phyloP scores from a whole-genome alignment of 2,888 invertebrate genomes.

The Gortyna flavago region DNA sequence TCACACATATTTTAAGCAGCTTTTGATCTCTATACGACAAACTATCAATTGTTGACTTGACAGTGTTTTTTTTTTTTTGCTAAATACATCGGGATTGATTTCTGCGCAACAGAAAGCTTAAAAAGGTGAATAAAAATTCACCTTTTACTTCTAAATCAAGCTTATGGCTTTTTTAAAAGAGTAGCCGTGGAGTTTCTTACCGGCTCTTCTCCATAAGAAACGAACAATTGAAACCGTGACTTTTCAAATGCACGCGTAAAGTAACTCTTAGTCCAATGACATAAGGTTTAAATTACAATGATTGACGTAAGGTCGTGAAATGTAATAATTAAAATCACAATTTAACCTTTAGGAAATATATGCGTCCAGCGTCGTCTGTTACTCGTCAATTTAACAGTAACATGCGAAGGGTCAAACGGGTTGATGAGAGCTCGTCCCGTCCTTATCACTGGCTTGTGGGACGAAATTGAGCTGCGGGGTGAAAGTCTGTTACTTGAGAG shows the following conservation, averaged over 20 bases:
- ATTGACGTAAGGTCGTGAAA: background rate
- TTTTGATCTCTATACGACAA: too few relatives aligned
- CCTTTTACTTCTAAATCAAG: too few relatives aligned
- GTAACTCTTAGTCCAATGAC: background rate
- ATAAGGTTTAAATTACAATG: background rate
- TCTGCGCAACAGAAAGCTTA: too few relatives aligned
- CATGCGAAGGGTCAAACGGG: slow-evolving; percentile 99
- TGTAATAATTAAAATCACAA: background rate
- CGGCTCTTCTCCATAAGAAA: too few relatives aligned
- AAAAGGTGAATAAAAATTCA: too few relatives aligned
- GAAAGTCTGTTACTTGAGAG: slow-evolving; percentile 79
- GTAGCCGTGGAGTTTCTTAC: too few relatives aligned
- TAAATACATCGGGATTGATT: too few relatives aligned
- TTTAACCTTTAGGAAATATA: slow-evolving; percentile 96
- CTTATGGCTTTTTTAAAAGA: too few relatives aligned
- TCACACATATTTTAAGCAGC: background rate
- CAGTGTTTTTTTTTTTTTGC: too few relatives aligned
- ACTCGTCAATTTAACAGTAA: slow-evolving; percentile 98
- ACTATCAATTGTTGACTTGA: too few relatives aligned
- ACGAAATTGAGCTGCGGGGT: slow-evolving; percentile 82
- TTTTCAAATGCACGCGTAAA: background rate
- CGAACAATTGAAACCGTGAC: too few relatives aligned
- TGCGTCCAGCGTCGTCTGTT: slow-evolving; percentile 99
- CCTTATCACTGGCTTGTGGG: slow-evolving; percentile 90
- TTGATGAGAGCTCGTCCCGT: slow-evolving; percentile 97